These are phyloP conservation scores for Lagria hirta DNA, from an alignment of 2,888 invertebrate genomes.

Conservation along the genomic window DNA sequence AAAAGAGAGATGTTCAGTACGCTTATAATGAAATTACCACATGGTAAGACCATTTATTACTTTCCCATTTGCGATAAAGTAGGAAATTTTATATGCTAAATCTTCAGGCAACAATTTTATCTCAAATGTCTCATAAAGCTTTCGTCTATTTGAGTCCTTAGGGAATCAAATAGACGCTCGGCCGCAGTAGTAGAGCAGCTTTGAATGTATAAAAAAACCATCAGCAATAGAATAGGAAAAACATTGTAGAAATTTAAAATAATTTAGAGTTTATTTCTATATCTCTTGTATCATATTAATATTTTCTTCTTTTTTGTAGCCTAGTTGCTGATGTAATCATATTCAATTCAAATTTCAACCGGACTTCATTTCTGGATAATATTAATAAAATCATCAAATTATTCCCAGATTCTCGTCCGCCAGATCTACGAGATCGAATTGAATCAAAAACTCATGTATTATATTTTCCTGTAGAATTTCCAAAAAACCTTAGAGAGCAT, in stretches of 20 bases:
- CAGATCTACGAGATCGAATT: conserved; percentile 58
- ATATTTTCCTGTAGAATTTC: conserved; percentile 54
- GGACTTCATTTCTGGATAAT: conserved; percentile 64
- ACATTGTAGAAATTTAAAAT: no score
- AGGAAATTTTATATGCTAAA: no score
- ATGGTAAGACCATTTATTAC: conserved; percentile 58
- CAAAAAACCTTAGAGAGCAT: conserved; percentile 31
- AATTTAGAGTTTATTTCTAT: no score
- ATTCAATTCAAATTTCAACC: conserved; percentile 73
- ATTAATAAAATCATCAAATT: conserved; percentile 63
- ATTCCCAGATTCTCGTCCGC: conserved; percentile 66
- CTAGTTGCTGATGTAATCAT: conserved; percentile 67
- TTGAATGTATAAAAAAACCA: no score
- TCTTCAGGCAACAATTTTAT: no score
- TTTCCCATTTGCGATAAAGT: no score
- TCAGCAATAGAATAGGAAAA: no score
- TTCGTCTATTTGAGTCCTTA: no score
- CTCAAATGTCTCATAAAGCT: no score
- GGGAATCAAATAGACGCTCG: no score
- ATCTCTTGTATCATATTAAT: conserved; percentile 7
- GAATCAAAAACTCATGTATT: conserved; percentile 63
- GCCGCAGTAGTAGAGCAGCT: no score
- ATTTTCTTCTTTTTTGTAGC: conserved; percentile 50
- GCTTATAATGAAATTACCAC: conserved; percentile 74
- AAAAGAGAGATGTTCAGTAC: conserved; percentile 73